Evolutionary conservation across 2,797 vertebrate species (phyloP).

Genomic region (Natrix natrix): DNA sequence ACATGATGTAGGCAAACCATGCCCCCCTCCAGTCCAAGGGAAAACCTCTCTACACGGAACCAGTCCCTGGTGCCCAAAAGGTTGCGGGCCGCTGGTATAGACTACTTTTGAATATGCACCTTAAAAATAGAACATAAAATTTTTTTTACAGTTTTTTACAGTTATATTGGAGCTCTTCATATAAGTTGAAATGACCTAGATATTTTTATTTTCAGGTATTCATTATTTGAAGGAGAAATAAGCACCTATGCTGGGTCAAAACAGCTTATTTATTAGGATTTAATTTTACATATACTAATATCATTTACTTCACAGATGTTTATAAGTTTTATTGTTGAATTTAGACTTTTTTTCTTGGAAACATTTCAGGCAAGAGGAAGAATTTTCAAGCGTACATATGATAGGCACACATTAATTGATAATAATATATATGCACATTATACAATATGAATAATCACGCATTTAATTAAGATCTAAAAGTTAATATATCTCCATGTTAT

Average conservation of each 20-base stretch:
- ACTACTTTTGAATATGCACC: background rate
- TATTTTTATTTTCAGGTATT: background rate
- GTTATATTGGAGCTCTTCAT: background rate
- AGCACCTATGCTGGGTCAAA: background rate
- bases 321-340: background rate
- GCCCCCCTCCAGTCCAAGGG: background rate
- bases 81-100: background rate
- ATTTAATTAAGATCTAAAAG: background rate
- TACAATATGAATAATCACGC: background rate
- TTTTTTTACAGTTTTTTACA: background rate
- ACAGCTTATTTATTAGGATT: background rate
- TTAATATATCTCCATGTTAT: background rate
- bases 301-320: background rate
- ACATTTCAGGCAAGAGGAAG: background rate
- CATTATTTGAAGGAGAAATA: background rate
- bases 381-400: background rate
- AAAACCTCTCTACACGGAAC: background rate
- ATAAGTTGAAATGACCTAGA: constrained; percentile 17
- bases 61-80: no score
- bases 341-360: background rate
- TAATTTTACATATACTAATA: background rate
- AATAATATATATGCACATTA: background rate
- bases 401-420: background rate
- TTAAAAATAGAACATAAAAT: background rate
- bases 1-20: background rate